Conservation (phyloP, 2,113 vertebrate species). For the Rana temporaria region DNA sequence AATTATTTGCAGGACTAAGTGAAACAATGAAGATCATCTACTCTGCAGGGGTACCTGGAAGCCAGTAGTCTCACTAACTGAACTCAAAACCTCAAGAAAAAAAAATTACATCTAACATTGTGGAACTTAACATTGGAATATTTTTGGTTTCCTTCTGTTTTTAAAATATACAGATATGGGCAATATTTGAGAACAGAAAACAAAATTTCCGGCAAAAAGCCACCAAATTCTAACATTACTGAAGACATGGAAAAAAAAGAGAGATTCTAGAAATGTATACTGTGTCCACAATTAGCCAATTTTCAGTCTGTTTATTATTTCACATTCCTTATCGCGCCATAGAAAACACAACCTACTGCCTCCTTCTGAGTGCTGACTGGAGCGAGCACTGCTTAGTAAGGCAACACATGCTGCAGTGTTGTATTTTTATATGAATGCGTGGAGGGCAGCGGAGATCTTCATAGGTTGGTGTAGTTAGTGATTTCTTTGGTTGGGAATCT, state of each 20-base stretch:
- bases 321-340: slow-evolving; percentile 5
- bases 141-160: slow-evolving; percentile 3
- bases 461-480: neutral
- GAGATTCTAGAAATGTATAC: neutral
- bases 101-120: neutral
- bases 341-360: slow-evolving; percentile 7
- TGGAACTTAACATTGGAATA: neutral
- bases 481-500: neutral
- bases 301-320: slow-evolving; percentile 22
- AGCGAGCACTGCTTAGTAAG: neutral
- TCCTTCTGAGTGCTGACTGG: neutral
- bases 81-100: neutral
- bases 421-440: neutral
- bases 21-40: neutral
- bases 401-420: neutral
- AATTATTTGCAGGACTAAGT: slow-evolving; percentile 11
- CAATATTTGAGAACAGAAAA: slow-evolving; percentile 27
- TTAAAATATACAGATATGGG: slow-evolving; percentile 13
- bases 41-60: neutral
- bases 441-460: neutral
- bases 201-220: slow-evolving; percentile 3
- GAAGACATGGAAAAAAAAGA: neutral
- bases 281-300: slow-evolving; percentile 1
- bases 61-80: neutral
- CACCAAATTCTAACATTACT: neutral